Conservation (phyloP, 2,797 vertebrate genomes). For the Sebastes ruberrimus region DNA sequence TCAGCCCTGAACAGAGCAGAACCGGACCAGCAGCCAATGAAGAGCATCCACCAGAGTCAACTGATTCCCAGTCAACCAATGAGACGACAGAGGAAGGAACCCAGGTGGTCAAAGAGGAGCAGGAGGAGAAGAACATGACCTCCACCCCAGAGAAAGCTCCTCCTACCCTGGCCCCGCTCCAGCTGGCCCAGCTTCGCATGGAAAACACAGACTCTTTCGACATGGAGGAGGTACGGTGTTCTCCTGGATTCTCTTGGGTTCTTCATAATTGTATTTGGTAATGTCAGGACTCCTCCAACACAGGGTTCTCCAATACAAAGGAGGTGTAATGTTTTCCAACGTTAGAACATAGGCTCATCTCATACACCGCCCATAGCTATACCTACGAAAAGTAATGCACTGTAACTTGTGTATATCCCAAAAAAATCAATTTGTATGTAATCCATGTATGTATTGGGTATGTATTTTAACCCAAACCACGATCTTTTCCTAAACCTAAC, state of each 20-base stretch:
- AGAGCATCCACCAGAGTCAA: conserved; percentile 14
- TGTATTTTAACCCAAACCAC: not conserved
- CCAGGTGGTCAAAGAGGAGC: not conserved
- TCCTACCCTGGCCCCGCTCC: conserved; percentile 75
- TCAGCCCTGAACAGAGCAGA: conserved; percentile 52
- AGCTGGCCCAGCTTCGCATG: conserved; percentile 82
- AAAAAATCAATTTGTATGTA: not conserved
- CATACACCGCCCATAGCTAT: too few species aligned
- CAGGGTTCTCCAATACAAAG: not conserved
- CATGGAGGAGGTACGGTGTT: conserved; percentile 91
- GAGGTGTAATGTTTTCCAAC: not conserved
- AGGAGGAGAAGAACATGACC: conserved; percentile 29
- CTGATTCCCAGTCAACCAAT: conserved; percentile 31
- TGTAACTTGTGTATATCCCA: not conserved
- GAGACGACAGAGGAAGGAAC: conserved; percentile 69
- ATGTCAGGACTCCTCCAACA: not conserved
- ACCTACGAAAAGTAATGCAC: too few species aligned
- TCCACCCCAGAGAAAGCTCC: conserved; percentile 58
- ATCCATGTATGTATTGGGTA: not conserved
- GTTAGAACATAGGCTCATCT: not conserved
- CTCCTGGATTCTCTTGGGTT: not conserved
- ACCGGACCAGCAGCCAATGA: not conserved
- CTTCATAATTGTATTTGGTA: not conserved
- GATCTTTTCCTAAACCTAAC: not conserved
- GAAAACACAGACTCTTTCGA: conserved; percentile 94